Base-by-base conservation (phyloP, 2,888 invertebrate species). In the Agrotis ipsilon region DNA sequence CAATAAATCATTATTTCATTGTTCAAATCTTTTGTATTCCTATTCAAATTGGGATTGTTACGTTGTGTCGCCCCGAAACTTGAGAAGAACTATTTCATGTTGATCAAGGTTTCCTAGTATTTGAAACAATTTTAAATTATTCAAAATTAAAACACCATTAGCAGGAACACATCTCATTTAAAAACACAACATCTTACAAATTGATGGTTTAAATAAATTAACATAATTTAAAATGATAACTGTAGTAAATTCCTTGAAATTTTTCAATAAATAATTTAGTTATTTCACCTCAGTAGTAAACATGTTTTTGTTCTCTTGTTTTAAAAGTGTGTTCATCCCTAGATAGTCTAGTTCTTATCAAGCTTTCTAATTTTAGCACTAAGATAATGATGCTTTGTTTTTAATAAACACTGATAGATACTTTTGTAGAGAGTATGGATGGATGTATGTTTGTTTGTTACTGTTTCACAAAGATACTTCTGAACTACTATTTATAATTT, bases 301-400 rank as follows among this genome's bases (percentile, higher is more conserved):
- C 61, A 70, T 48, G 24, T 61, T 70, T 46, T 46, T 59, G 6
- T 51, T 18, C 9, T 55, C 14, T 39, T 4, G 2, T 16, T 43
- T 51, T 19, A 0, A 32, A 71, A 58, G 14, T 32, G n/a, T n/a
- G n/a, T 69, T 45, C 69, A 45, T 51, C 16, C n/a, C 16, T 71
- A 69, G 57, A 69, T 58, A 70, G 27, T 57, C 7, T 21, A 57
- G 57, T 45, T 32, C 49, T 58, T 69, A 71, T 59, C 72, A 45
- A 24, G 7, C 3, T 4, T 21, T n/a, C n/a, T 59, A 0, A 70
- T 49, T 49, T 70, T 69, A 49, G 43, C 16, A 45, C 1, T 46
- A 39, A 55, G 46, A 48, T 27, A 49, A 18, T 21, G 32, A 71
- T 45, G 19, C 27, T 57, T 58, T 58, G 71, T 51, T 70, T 21